Evolutionary conservation across 2,888 invertebrate genomes (phyloP).

Genomic region (Allophyes oxyacanthae): DNA sequence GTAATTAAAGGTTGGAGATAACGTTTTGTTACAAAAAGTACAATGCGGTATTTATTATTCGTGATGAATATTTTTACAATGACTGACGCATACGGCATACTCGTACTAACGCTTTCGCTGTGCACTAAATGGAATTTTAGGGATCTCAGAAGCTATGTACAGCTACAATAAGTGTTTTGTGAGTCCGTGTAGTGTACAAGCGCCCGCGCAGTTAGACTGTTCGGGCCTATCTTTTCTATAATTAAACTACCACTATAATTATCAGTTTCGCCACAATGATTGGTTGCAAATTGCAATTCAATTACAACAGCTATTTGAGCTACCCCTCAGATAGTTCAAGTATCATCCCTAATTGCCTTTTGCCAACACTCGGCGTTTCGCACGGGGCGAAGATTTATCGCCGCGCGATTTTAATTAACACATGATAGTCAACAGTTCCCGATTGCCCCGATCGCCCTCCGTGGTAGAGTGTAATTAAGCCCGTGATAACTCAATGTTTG

Average conservation of each 20-base stretch:
- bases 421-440: slow-evolving; percentile 70
- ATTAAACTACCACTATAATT: too few relatives aligned
- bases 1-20: slow-evolving; percentile 56
- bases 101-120: too few relatives aligned
- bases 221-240: too few relatives aligned
- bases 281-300: slow-evolving; percentile 36
- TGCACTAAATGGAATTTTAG: too few relatives aligned
- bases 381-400: slow-evolving; percentile 84
- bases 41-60: not conserved
- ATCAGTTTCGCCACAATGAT: slow-evolving; percentile 7
- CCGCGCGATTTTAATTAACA: slow-evolving; percentile 80
- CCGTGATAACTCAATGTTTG: slow-evolving; percentile 68
- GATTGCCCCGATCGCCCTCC: slow-evolving; percentile 58
- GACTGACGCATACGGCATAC: too few relatives aligned
- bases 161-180: too few relatives aligned
- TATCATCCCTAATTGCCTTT: slow-evolving; percentile 70
- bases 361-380: slow-evolving; percentile 74
- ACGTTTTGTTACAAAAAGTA: slow-evolving; percentile 30
- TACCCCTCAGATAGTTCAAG: slow-evolving; percentile 60
- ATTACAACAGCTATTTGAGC: slow-evolving; percentile 53
- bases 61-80: slow-evolving; percentile 11
- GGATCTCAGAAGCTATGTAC: too few relatives aligned
- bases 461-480: slow-evolving; percentile 60
- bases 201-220: too few relatives aligned
- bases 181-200: too few relatives aligned